Evolutionary conservation across 2,113 vertebrate species (phyloP).

Genomic region (Hypanus sabinus): DNA sequence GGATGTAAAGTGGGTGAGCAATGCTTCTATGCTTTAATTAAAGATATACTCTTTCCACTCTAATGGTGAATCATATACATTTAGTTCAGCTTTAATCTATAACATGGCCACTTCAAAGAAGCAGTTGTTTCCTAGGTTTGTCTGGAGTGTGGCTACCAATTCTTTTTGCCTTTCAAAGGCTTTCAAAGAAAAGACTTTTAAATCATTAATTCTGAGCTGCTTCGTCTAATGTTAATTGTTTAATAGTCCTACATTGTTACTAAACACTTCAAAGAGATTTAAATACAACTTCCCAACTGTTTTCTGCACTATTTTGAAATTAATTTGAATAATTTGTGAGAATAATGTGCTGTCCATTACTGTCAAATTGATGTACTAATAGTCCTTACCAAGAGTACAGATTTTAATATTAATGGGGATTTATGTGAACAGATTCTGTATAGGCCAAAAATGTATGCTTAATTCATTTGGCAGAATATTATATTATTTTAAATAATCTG

Average conservation of each 20-base stretch:
- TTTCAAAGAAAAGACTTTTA: background rate
- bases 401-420: background rate
- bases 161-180: background rate
- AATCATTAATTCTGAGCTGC: background rate
- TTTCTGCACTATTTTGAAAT: background rate
- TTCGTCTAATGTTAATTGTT: background rate
- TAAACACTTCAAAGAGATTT: background rate
- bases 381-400: background rate
- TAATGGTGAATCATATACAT: background rate
- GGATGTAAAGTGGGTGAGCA: no score
- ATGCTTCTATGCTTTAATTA: no score
- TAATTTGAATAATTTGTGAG: background rate
- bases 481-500: background rate
- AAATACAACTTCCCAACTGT: background rate
- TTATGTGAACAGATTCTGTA: background rate
- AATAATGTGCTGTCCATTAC: conserved; percentile 22
- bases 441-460: background rate
- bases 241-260: background rate
- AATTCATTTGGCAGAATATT: conserved; percentile 12
- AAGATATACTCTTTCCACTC: no score
- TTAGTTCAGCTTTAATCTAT: background rate
- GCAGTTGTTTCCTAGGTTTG: background rate
- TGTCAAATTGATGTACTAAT: conserved; percentile 18
- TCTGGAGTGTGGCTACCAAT: background rate
- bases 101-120: background rate